Percentiles rank a stretch among this genome's conserved stretches.
phyloP scores from a whole-genome alignment of 2,888 invertebrate genomes.

The Cremastinae sp. region DNA sequence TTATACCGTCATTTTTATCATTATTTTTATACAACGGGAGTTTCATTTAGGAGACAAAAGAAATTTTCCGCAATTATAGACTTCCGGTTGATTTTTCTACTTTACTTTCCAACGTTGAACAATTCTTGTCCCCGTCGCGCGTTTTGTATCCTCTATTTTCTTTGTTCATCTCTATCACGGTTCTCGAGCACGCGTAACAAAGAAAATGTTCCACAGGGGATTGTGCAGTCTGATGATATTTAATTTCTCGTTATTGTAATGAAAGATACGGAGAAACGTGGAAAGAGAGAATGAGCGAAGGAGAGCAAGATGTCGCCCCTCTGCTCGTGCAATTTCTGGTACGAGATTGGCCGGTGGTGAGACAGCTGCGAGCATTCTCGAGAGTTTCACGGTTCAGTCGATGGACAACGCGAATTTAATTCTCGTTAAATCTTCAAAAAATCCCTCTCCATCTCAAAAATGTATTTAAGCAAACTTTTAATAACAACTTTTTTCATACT shows the following conservation, averaged over 20 bases:
- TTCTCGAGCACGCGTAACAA: conserved; percentile 12
- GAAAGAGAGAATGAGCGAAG: conserved; percentile 20
- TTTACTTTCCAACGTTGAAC: too few relatives aligned
- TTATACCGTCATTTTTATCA: too few relatives aligned
- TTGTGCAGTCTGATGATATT: conserved; percentile 24
- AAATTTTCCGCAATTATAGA: too few relatives aligned
- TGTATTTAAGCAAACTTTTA: too few relatives aligned
- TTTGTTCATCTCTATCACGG: conserved; percentile 41
- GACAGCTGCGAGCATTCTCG: conserved; percentile 43
- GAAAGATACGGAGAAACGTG: conserved; percentile 31
- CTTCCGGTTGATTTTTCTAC: too few relatives aligned
- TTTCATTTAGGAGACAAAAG: too few relatives aligned
- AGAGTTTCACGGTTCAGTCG: conserved; percentile 15
- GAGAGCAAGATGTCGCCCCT: conserved; percentile 61
- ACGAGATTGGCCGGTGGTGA: conserved; percentile 50
- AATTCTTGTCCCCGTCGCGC: too few relatives aligned
- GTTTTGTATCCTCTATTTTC: too few relatives aligned
- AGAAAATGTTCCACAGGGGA: conserved; percentile 12
- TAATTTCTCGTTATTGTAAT: conserved; percentile 28
- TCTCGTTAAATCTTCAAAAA: conserved; percentile 31
- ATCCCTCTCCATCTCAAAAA: conserved; percentile 21
- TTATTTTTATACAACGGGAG: too few relatives aligned
- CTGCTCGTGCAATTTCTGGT: conserved; percentile 58
- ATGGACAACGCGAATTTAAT: conserved; percentile 61
- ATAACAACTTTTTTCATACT: too few relatives aligned